Conservation (phyloP, 2,113 vertebrate species). For the Cavia porcellus region DNA sequence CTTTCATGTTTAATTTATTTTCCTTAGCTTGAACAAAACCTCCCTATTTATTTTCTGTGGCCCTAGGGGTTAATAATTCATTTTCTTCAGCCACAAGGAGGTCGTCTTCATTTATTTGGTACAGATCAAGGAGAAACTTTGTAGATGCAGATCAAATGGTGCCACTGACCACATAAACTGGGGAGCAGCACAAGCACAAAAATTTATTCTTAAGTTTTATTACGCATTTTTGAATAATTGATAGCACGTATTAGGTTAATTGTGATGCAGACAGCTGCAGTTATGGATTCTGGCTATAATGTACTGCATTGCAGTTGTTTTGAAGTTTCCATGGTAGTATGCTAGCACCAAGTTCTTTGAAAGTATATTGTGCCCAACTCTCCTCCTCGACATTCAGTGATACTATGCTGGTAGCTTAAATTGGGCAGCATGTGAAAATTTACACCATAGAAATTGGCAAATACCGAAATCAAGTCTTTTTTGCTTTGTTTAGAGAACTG, state of each 20-base stretch:
- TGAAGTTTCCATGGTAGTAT: background rate
- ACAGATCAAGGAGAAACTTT: conserved; percentile 76
- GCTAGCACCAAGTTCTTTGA: background rate
- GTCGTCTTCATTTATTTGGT: conserved; percentile 87
- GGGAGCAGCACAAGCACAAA: background rate
- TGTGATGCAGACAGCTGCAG: background rate
- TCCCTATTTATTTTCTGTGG: conserved; percentile 84
- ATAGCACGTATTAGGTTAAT: conserved; percentile 30
- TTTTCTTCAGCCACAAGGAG: conserved; percentile 84
- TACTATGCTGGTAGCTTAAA: background rate
- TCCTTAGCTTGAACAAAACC: conserved; percentile 82
- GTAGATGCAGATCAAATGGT: conserved; percentile 57
- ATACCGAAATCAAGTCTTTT: background rate
- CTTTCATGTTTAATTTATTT: conserved; percentile 89
- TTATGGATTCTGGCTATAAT: background rate
- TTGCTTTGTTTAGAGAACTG: background rate
- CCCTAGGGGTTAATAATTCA: conserved; percentile 85
- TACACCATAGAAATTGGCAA: background rate
- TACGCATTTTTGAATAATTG: conserved; percentile 12
- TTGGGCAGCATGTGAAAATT: background rate
- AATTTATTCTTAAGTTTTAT: background rate
- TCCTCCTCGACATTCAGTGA: background rate
- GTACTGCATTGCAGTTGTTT: conserved; percentile 18
- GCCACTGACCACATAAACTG: background rate
- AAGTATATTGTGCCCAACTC: background rate